Base-by-base conservation (phyloP, 2,888 invertebrate genomes). In the Aleiodes alternator region DNA sequence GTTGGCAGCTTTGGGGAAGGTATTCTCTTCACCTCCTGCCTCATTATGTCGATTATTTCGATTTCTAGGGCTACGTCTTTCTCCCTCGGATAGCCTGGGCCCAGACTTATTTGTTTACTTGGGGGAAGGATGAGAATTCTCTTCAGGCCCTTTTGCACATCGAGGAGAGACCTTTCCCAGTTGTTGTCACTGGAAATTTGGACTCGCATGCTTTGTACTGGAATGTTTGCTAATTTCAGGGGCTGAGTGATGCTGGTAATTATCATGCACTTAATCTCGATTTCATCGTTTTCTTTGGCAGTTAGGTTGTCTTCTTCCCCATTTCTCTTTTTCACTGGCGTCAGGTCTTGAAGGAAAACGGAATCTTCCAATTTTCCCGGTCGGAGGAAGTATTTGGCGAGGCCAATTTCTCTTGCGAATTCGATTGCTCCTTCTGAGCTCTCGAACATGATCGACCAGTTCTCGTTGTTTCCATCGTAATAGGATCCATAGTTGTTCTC, bases 371-470 rank as follows among this genome's bases (percentile, higher is more conserved):
- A 73, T 75, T 77, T 86, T 11, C 77, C 79, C 68, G 79, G 75
- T 38, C 69, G 75, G 1, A 83, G 82, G 38, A 83, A 84, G 78
- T 85, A 87, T 73, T 81, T 82, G 16, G 86, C 84, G 14, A 87
- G 56, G 34, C 82, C 84, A 66, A 90, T 78, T 82, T 89, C 86
- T 74, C 83, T 84, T 1, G 88, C 84, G 79, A 90, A 87, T 72
- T 88, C 86, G 6, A 84, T 78, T 16, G 85, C 85, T 38, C 85
- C 82, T n/a, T 84, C 83, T 9, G 80, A 77, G 34, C 78, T 84
- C 5, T 89, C 90, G 84, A 93, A 92, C 81, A 91, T 87, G 64
- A 93, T 83, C 11, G 92, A 92, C 93, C 92, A 93, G 81, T 91
- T 91, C 72, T 90, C 89, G 50, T 90, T 86, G 31, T 87, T 86